These are phyloP conservation scores for Glareola pratincola DNA, from an alignment of 2,113 vertebrate genomes.

Conservation along the genomic window DNA sequence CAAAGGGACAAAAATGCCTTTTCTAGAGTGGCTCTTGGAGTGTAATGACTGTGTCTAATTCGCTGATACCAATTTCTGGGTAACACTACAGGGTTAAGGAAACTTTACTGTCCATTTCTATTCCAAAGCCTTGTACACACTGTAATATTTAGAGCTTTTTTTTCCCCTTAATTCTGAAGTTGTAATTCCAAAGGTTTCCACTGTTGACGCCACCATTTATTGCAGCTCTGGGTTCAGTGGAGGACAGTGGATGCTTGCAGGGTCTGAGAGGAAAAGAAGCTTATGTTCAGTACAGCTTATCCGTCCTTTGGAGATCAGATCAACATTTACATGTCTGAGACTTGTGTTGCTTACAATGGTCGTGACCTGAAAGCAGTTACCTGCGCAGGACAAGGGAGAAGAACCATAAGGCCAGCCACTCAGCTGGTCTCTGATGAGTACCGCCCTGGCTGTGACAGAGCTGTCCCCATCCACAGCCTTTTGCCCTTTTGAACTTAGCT, in stretches of 20 bases:
- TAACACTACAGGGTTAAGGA: background rate
- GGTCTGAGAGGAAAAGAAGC: slow-evolving; percentile 19
- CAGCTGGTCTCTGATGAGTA: background rate
- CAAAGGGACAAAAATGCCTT: background rate
- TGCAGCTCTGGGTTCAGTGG: background rate
- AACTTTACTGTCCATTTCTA: background rate
- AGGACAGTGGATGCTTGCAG: background rate
- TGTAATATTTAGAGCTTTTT: background rate
- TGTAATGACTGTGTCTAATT: background rate
- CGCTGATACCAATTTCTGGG: background rate
- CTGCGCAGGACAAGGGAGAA: background rate
- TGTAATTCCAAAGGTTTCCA: background rate
- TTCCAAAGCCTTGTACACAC: background rate
- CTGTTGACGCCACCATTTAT: background rate
- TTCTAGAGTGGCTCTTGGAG: background rate
- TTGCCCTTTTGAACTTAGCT: background rate
- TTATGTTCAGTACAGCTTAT: slow-evolving; percentile 40
- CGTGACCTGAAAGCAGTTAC: background rate
- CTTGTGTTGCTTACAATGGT: background rate
- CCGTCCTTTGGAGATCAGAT: slow-evolving; percentile 17
- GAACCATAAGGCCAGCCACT: background rate
- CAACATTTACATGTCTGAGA: slow-evolving; percentile 53
- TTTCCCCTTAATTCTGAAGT: background rate
- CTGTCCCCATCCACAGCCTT: background rate
- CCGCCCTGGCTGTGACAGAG: background rate